These are phyloP conservation scores for Cheilosia variabilis DNA, from an alignment of 2,888 invertebrate genomes.

Conservation along the genomic window DNA sequence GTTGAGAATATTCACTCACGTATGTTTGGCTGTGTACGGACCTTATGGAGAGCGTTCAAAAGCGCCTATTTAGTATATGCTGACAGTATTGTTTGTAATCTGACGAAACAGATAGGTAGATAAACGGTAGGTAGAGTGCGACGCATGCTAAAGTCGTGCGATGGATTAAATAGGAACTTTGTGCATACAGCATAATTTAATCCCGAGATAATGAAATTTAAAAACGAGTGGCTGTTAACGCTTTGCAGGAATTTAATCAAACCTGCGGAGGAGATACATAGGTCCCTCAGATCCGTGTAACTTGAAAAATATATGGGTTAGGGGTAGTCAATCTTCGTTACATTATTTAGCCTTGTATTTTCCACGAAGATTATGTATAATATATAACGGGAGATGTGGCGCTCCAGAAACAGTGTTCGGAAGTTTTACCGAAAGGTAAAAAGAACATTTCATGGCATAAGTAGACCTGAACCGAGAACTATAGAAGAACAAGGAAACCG, in stretches of 20 bases:
- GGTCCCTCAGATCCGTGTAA: constrained; percentile 1
- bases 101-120: constrained; percentile 36
- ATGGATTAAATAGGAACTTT: neutral
- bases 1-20: neutral
- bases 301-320: neutral
- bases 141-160: neutral
- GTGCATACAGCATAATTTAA: constrained; percentile 51
- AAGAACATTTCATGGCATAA: no score
- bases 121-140: neutral
- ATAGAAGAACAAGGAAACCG: no score
- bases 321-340: neutral
- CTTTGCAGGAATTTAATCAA: constrained; percentile 54
- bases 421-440: no score
- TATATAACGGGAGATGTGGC: no score
- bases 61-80: constrained; percentile 37
- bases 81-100: constrained; percentile 57
- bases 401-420: no score
- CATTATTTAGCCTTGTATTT: no score
- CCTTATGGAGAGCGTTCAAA: neutral
- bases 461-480: no score
- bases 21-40: constrained; percentile 6
- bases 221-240: constrained; percentile 44
- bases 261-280: neutral
- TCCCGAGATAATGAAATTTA: constrained; percentile 64
- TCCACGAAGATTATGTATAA: no score